phyloP scores from a whole-genome alignment of 2,797 vertebrate genomes.

The Eulemur coronatus region DNA sequence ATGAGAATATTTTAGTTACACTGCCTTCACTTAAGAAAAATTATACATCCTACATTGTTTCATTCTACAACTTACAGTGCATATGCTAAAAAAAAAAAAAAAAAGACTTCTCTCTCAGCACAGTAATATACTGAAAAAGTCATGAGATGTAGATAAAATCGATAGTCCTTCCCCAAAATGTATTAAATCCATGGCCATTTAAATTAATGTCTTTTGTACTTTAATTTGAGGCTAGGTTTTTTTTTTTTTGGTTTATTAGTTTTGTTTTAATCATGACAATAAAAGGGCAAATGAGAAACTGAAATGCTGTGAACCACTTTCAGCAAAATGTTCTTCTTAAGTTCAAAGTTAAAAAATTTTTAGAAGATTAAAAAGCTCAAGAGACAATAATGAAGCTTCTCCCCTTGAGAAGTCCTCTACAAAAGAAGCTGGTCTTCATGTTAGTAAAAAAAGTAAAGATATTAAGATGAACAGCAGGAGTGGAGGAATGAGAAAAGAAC shows the following conservation, averaged over 20 bases:
- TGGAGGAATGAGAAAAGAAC: background rate
- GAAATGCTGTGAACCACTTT: background rate
- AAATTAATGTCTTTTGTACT: background rate
- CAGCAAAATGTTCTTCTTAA: conserved; percentile 10
- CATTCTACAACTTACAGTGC: background rate
- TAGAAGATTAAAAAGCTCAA: background rate
- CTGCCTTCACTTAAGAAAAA: background rate
- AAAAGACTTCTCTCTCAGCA: background rate
- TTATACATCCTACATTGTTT: background rate
- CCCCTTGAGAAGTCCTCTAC: background rate
- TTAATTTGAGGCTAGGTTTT: background rate
- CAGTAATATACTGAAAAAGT: background rate
- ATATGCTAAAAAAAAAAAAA: background rate
- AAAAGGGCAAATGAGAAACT: conserved; percentile 7
- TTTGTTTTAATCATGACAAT: background rate
- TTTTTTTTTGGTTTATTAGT: background rate
- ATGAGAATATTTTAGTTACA: background rate
- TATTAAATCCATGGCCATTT: background rate
- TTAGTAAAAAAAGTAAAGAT: background rate
- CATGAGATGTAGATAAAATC: conserved; percentile 5
- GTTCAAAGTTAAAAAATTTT: background rate
- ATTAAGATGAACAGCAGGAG: background rate
- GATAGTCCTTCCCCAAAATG: background rate
- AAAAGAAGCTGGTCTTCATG: background rate
- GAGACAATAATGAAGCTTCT: background rate